Conservation (phyloP, 2,888 invertebrate genomes). For the Aphodius sticticus region DNA sequence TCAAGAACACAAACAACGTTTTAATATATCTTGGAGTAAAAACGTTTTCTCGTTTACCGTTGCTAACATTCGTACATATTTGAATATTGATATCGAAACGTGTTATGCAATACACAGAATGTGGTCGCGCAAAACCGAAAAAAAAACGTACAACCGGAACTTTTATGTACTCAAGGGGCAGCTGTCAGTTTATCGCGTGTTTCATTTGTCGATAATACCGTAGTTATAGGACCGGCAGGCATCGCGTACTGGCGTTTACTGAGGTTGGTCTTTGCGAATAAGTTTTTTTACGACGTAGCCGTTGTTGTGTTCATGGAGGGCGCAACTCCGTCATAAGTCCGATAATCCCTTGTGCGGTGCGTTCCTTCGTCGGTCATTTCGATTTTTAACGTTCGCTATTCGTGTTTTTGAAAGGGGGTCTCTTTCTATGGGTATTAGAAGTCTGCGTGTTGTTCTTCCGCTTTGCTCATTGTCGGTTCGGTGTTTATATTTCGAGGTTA, state of each 20-base stretch:
- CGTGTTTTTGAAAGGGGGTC: not conserved
- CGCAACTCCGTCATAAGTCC: not conserved
- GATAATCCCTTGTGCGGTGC: not conserved
- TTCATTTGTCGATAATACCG: no score
- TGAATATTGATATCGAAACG: no score
- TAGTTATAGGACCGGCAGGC: no score
- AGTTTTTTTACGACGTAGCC: not conserved
- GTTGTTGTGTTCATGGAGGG: not conserved
- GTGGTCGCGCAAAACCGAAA: no score
- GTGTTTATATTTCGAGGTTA: not conserved
- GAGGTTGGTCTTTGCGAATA: not conserved
- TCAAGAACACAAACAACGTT: no score
- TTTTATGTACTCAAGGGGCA: no score
- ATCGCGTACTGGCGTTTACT: not conserved
- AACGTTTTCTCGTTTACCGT: no score
- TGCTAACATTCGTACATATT: no score
- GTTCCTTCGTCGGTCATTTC: not conserved
- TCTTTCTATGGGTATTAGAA: not conserved
- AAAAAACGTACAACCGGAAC: no score
- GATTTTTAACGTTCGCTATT: not conserved
- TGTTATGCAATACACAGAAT: no score
- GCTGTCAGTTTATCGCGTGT: no score
- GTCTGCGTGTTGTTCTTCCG: not conserved
- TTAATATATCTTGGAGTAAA: no score
- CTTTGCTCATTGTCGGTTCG: not conserved